Evolutionary conservation across 1,140 invertebrate species (phyloP), one percentile per base, ranked within the genome.

Genomic region (Drosophila neocordata): DNA sequence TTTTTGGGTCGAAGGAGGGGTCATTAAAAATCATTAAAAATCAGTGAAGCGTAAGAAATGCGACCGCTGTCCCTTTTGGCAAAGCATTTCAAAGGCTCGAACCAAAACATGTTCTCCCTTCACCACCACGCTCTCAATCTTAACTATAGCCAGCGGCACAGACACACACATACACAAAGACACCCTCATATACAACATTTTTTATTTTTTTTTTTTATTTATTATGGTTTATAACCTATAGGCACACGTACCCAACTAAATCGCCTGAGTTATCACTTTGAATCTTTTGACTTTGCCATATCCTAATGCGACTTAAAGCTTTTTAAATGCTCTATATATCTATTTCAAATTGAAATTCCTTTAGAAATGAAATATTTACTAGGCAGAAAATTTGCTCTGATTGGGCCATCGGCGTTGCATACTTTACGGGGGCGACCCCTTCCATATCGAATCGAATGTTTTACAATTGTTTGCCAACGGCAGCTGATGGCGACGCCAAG

Each of bases 11-110:
- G 52, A 5, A 18, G 9, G n/a, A n/a, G 13, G 60, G 41, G 34
- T 76, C 76, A 83, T 84, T 84, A 73, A 77, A 84, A 84, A 79
- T 79, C 80, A 84, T 84, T 84, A 79, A 84, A 84, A 84, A 62
- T 57, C 80, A 73, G 65, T 84, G 76, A 79, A 77, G 69, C 77
- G 65, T 67, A 27, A 60, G 62, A 77, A 84, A 77, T 77, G 68
- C 80, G 77, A 79, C 73, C 76, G 64, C 65, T 79, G 80, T 73
- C 80, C 81, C 64, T 73, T 72, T 35, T 48, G 67, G 58, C 57
- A 70, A 63, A 51, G 51, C 51, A 63, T 63, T 61, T 65, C 71
- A 72, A 72, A 75, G 65, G 57, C 56, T 64, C 55, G 52, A 38
- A 55, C 57, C 41, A 15, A 48, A 48, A 48, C 41, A 48, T 48